Evolutionary conservation across 2,888 invertebrate genomes (phyloP), one percentile per base, ranked within the genome.

Genomic region (Plebejus melissa): DNA sequence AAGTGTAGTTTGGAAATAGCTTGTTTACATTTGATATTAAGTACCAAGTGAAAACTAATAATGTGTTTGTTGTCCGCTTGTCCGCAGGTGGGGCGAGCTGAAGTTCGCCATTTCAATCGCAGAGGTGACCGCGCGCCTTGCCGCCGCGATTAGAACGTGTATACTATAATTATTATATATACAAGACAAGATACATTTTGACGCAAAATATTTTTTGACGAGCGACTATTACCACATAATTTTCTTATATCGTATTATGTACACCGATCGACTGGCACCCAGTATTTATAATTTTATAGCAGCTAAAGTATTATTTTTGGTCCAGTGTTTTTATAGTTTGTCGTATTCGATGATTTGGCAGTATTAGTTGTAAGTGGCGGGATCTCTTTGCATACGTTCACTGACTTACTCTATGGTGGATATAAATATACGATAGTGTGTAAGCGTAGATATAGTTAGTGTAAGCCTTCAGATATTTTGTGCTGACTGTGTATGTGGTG

Each of bases 381-480:
- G 91, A 91, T 91, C 91, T 91, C 91, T 83, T 87, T 86, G 81
- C 86, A 82, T 85, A 83, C 82, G 86, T 90, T 91, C 87, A 87
- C 85, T 88, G 84, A 86, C 82, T 84, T 84, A 88, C 85, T 88
- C 79, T 88, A 87, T 85, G 89, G 89, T 91, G 91, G 90, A 87
- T 91, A 92, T 91, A 90, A 88, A 88, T 90, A 91, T 93, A 93
- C 91, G 91, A 91, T 93, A 92, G 88, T 77, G 60, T 84, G 79
- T 92, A 91, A 92, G 90, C 76, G 84, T 84, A 90, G 88, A 84
- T 81, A 88, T 87, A 86, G 82, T 83, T 83, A 87, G 77, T 88
- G 79, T 92, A 91, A 90, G 90, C 84, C 86, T 89, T 88, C 86
- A 87, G 87, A 87, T 90, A 87, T 89, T 87, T 88, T 90, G 87